Base-by-base conservation (phyloP, 2,888 invertebrate genomes). In the Tetramorium bicarinatum region DNA sequence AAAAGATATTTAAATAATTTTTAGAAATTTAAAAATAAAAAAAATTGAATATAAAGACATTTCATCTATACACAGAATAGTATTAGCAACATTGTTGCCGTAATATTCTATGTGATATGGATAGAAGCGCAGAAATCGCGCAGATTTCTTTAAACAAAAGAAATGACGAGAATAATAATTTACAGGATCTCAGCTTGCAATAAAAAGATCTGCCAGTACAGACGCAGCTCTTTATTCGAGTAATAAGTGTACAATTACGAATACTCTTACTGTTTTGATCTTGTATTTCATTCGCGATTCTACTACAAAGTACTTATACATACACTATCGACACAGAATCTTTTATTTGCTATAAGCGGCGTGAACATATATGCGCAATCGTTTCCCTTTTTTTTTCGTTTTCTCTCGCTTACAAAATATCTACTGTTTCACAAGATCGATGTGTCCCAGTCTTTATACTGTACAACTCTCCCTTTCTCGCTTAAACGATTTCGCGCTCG, bases 401-500 rank as follows among this genome's bases (percentile, higher is more conserved):
- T 64, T 61, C 4, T 74, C 93, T 94, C 92, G 92, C 92, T 93
- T 94, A 93, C 91, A 94, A 94, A 94, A 94, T 94, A 94, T 94
- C 91, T 92, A 62, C 49, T 52, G 18, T 66, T 47, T 49, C 44
- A 25, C 38, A 44, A 38, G 29, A 52, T 66, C 38, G 52, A 56
- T 25, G 13, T 69, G n/a, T 61, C 38, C 25, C 62, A 25, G 54
- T 71, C 76, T 61, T 66, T 71, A 84, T 92, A 93, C 91, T 89
- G 91, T 92, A 91, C 92, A 93, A 89, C 86, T 91, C 90, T 87
- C 90, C 18, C 11, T 66, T 25, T 21, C 87, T 92, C 89, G 85
- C 87, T 90, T 84, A 89, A 90, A 87, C 87, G 76, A 64, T 29
- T 29, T 61, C 9, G 9, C 18, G 64, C 44, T 44, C 21, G 34